Percentiles rank a stretch among this genome's conserved stretches.
These are phyloP conservation scores for Microtus ochrogaster DNA, from an alignment of 2,113 vertebrate genomes.

Conservation along the genomic window DNA sequence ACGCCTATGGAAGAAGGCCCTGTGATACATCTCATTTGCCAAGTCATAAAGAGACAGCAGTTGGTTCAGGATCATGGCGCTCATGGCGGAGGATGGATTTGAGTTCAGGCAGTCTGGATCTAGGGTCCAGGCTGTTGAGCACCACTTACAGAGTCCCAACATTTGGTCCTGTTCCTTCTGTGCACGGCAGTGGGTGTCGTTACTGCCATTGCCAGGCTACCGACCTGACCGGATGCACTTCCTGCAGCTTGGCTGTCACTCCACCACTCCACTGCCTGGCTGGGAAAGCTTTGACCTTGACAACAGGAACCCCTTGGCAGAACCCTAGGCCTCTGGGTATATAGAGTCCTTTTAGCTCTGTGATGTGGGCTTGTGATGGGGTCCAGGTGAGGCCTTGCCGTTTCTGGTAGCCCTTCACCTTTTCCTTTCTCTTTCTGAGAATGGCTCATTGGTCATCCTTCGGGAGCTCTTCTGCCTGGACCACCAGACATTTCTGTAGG, in stretches of 20 bases:
- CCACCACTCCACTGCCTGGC: background rate
- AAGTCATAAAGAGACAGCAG: background rate
- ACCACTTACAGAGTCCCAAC: background rate
- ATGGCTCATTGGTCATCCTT: background rate
- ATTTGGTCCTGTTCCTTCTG: background rate
- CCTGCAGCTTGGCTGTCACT: background rate
- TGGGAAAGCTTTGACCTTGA: background rate
- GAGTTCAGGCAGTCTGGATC: background rate
- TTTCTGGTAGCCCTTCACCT: slow-evolving; percentile 63
- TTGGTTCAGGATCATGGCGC: background rate
- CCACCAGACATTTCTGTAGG: background rate
- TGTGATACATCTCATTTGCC: background rate
- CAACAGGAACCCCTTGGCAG: background rate
- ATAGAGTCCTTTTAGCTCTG: background rate
- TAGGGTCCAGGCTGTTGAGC: background rate
- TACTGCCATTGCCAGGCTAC: background rate
- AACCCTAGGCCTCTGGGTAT: background rate
- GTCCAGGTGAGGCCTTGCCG: slow-evolving; percentile 61
- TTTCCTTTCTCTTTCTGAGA: slow-evolving; percentile 32
- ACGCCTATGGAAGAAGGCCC: background rate
- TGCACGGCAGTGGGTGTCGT: background rate
- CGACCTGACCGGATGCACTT: background rate
- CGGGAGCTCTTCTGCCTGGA: background rate
- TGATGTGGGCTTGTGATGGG: slow-evolving; percentile 24
- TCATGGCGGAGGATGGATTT: background rate